Conservation (phyloP, 23 tunicate species). For the Halocynthia roretzi region DNA sequence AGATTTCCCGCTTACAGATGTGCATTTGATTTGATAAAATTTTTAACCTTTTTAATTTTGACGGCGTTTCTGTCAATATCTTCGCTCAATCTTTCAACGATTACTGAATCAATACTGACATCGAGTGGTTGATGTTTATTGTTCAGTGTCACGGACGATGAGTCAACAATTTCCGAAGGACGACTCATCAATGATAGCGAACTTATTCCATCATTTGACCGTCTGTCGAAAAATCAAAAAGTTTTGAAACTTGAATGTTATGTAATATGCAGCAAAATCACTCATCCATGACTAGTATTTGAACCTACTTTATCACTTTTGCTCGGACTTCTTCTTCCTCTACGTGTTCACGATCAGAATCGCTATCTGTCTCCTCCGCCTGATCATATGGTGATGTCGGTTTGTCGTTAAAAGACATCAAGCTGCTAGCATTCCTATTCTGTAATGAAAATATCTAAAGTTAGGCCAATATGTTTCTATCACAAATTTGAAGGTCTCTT, state of each 20-base stretch:
- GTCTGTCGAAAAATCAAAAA: not conserved
- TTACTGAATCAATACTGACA: not conserved
- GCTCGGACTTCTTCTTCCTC: constrained; percentile 11
- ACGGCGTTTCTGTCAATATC: not conserved
- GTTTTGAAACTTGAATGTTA: not conserved
- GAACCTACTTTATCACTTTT: not conserved
- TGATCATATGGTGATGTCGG: constrained; percentile 3
- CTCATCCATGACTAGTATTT: not conserved
- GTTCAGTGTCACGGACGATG: not conserved
- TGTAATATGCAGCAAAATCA: not conserved
- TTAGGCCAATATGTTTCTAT: no score
- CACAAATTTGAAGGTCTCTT: no score
- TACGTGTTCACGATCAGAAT: constrained; percentile 14
- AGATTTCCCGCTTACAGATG: no score
- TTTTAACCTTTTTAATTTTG: no score
- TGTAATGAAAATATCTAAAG: not conserved
- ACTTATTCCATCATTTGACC: not conserved
- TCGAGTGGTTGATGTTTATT: constrained; percentile 15
- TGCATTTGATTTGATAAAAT: no score
- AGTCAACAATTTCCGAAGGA: constrained; percentile 1
- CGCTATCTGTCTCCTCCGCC: not conserved
- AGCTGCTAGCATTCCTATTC: not conserved
- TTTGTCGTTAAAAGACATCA: constrained; percentile 12
- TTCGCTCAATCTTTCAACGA: constrained; percentile 5
- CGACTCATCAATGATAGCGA: constrained; percentile 5